A percentile compares a stretch with the other conserved stretches of the same genome.
These are phyloP conservation scores for Gobio occitaniae DNA, from an alignment of 2,797 vertebrate genomes.

Conservation along the genomic window DNA sequence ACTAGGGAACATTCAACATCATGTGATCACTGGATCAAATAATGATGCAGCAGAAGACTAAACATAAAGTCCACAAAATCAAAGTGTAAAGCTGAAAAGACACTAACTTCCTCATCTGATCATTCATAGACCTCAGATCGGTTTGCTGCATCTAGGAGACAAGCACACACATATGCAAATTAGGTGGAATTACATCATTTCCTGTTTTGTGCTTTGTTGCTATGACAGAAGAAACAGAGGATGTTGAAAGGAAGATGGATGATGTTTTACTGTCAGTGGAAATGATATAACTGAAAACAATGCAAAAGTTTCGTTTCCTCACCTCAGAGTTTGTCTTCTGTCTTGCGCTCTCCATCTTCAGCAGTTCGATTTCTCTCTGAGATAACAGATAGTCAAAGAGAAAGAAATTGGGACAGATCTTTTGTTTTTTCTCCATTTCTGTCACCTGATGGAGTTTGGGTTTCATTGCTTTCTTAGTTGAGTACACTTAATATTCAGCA, in stretches of 20 bases:
- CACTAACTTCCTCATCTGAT: slow-evolving; percentile 37
- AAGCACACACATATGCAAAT: not conserved
- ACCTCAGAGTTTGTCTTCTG: slow-evolving; percentile 57
- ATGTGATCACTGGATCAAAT: not conserved
- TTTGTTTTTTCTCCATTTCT: not conserved
- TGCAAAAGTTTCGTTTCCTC: not conserved
- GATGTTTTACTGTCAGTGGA: not conserved
- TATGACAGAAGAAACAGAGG: slow-evolving; percentile 31
- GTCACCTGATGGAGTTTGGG: not conserved
- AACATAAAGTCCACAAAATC: not conserved
- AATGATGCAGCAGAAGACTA: not conserved
- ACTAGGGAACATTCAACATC: slow-evolving; percentile 40
- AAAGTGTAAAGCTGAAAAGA: not conserved
- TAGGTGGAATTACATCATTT: slow-evolving; percentile 28
- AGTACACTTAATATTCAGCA: no score
- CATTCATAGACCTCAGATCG: slow-evolving; percentile 48
- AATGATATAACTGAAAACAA: not conserved
- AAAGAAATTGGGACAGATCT: not conserved
- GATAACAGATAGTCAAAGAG: not conserved
- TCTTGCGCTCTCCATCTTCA: slow-evolving; percentile 52
- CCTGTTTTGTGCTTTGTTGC: slow-evolving; percentile 38
- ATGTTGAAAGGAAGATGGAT: not conserved
- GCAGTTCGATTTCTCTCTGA: slow-evolving; percentile 56
- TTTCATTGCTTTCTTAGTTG: not conserved
- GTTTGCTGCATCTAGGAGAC: slow-evolving; percentile 48